A percentile compares a stretch with the other conserved stretches of the same genome.
Conservation (phyloP, 2,113 vertebrate species). For the Sinocyclocheilus rhinocerous region DNA sequence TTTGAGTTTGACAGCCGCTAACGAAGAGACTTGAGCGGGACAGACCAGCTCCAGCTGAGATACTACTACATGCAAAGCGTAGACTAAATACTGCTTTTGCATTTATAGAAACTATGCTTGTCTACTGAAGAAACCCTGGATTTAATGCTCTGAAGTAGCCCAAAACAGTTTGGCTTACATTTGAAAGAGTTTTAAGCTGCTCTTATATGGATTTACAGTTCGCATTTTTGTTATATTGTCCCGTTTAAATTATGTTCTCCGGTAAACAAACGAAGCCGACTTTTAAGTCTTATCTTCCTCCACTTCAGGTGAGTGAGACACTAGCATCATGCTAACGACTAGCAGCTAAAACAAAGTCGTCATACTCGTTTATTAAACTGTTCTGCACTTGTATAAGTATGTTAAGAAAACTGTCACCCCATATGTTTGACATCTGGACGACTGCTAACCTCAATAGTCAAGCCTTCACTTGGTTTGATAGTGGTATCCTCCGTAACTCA, state of each 20-base stretch:
- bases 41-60: background rate
- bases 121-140: background rate
- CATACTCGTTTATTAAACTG: too few relatives aligned
- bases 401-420: background rate
- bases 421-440: slow-evolving; percentile 10
- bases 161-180: too few relatives aligned
- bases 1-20: slow-evolving; percentile 7
- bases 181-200: background rate
- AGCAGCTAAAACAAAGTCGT: background rate
- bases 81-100: slow-evolving; percentile 4
- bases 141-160: background rate
- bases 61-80: background rate
- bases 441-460: background rate
- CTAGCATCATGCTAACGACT: background rate
- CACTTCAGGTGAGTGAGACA: slow-evolving; percentile 81
- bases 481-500: background rate
- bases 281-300: slow-evolving; percentile 90
- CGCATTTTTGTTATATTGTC: background rate
- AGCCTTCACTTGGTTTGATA: background rate
- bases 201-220: background rate
- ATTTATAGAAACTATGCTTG: slow-evolving; percentile 9
- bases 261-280: slow-evolving; percentile 83
- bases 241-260: slow-evolving; percentile 81
- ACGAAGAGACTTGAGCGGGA: slow-evolving; percentile 5
- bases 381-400: background rate